Evolutionary conservation across 2,113 vertebrate species (phyloP), one percentile per base, ranked within the genome.

Genomic region (Cephalopholis sonnerati): DNA sequence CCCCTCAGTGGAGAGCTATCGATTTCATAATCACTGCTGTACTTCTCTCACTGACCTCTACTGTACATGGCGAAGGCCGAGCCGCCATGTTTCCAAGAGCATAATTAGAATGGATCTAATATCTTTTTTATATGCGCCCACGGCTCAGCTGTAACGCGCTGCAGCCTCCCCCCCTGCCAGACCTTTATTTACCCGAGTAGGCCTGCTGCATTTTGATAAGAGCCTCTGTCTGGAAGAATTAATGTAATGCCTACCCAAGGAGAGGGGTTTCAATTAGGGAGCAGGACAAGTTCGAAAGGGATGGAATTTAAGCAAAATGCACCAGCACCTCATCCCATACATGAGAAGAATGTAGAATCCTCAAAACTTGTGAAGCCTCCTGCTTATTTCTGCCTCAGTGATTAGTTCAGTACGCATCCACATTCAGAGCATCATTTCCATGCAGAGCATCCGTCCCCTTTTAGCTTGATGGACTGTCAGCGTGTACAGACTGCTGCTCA

Each of bases 191-290:
- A 95, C 90, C 95, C 88, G 91, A 90, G 88, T 87, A 92, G 74
- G 94, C 87, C 95, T 95, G 94, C 94, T 95, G 95, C 94, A 96
- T 96, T 92, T 95, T 96, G 94, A 95, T 95, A 93, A 94, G 94
- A 93, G 88, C 93, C 87, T 93, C 78, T 93, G 96, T 96, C 94
- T 85, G 85, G 89, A 84, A 85, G 95, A 95, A 96, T 95, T 91
- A 95, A 96, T 83, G 91, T 59, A 87, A 91, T 89, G 87, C 91
- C 87, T 92, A 93, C 93, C 90, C 82, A 92, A 91, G 22, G 79
- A 93, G 91, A 93, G 94, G 81, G 41, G 51, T 86, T 92, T 89
- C 85, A 92, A 88, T 89, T 86, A 87, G 59, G 61, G 67, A 82
- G 77, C 77, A 59, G 81, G 68, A 64, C 83, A 70, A 84, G 73